A percentile compares a stretch with the other conserved stretches of the same genome.
These are phyloP conservation scores for Gopherus evgoodei DNA, from an alignment of 2,113 vertebrate species.

Conservation along the genomic window DNA sequence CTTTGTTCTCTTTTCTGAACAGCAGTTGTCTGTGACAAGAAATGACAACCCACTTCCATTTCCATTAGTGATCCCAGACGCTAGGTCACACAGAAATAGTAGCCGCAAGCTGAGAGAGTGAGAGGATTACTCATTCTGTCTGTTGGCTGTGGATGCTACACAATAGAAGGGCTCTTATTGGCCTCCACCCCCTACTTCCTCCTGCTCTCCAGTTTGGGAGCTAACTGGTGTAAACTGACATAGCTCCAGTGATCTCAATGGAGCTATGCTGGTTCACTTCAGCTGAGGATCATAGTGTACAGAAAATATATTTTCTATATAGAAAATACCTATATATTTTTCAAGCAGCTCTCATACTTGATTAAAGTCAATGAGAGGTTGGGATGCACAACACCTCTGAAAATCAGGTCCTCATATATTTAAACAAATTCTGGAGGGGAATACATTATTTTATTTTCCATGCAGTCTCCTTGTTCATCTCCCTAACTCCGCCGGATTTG, in stretches of 20 bases:
- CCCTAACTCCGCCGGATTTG: background rate
- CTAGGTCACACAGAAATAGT: slow-evolving; percentile 14
- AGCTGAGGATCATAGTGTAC: background rate
- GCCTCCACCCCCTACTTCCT: background rate
- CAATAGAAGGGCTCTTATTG: background rate
- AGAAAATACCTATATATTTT: background rate
- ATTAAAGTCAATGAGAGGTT: background rate
- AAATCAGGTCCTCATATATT: background rate
- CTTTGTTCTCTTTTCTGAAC: slow-evolving; percentile 43
- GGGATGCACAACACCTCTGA: background rate
- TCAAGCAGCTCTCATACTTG: background rate
- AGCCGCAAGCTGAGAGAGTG: background rate
- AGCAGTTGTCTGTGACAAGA: slow-evolving; percentile 45
- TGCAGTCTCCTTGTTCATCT: background rate
- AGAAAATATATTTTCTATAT: background rate
- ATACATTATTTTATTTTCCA: background rate
- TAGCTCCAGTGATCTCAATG: background rate
- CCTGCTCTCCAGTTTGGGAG: background rate
- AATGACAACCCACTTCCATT: slow-evolving; percentile 60
- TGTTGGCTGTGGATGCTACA: background rate
- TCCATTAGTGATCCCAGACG: slow-evolving; percentile 33
- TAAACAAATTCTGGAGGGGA: background rate
- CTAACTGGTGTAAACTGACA: background rate
- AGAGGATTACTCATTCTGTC: slow-evolving; percentile 23
- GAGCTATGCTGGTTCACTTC: background rate